Evolutionary conservation across 30 jellyfish, hydroid and myxozoan genomes (phyloP).

Genomic region (Turritopsis rubra): DNA sequence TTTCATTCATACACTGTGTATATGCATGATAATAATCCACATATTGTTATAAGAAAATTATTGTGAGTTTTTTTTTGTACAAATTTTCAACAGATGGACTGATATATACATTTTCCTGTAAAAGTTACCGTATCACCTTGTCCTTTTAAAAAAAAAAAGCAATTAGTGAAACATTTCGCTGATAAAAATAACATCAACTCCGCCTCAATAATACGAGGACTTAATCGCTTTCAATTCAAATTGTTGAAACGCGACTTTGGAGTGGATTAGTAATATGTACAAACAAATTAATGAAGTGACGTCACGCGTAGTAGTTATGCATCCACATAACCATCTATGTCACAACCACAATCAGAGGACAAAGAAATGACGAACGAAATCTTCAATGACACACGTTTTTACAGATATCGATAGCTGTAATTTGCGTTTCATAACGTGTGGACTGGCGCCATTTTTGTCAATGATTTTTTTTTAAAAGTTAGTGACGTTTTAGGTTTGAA

Average conservation of each 20-base stretch:
- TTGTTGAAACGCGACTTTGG: background rate
- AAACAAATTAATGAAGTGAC: background rate
- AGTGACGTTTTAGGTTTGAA: background rate
- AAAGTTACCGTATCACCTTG: background rate
- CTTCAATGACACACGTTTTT: background rate
- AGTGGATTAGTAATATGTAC: background rate
- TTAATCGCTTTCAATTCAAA: background rate
- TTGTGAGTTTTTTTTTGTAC: too few relatives aligned
- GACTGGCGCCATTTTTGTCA: background rate
- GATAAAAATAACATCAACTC: background rate
- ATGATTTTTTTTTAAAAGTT: too few relatives aligned
- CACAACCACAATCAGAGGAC: background rate
- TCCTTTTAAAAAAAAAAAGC: background rate
- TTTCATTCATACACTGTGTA: too few relatives aligned
- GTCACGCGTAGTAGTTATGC: background rate
- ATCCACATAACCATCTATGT: background rate
- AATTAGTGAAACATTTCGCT: background rate
- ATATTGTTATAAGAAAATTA: too few relatives aligned
- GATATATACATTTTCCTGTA: too few relatives aligned
- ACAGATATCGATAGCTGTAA: background rate
- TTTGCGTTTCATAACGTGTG: background rate
- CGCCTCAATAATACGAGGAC: background rate
- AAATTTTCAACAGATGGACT: too few relatives aligned
- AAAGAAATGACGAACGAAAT: background rate
- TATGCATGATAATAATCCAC: too few relatives aligned